Evolutionary conservation across 2,797 vertebrate genomes (phyloP), one percentile per base, ranked within the genome.

Genomic region (Pempheris klunzingeri): DNA sequence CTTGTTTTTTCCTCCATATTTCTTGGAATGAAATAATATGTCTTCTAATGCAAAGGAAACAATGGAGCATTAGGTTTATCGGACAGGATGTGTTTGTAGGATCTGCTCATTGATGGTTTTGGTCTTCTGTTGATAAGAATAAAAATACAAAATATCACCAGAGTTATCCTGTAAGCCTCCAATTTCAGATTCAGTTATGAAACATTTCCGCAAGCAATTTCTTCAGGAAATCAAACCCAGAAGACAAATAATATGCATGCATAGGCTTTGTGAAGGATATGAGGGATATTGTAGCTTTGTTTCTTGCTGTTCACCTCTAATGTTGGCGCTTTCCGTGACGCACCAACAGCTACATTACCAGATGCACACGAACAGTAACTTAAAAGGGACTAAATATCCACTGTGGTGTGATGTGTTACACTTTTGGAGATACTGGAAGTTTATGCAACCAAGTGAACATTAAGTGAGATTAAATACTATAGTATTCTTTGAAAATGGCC

Each of bases 171-270:
- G 43, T 64, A 47, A 54, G 24, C 20, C n/a, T 2, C 43, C 6
- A 32, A 63, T 50, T 14, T 65, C 20, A 38, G 30, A 64, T 50
- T 52, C 5, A 70, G 65, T 18, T 54, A 4, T 17, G 22, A 6
- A 50, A 52, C 7, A 28, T 24, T 15, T 47, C 53, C 2, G 0
- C 47, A 39, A 28, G 34, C 17, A 36, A 26, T 14, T 38, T 36
- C 53, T 64, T 47, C 6, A 38, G 10, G 30, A 54, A 68, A 63
- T 39, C 41, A 57, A 74, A 44, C 7, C 50, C 26, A 47, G 39
- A 60, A 34, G 41, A 57, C 17, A 38, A 30, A 7, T n/a, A 52
- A 64, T 24, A 26, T 18, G 24, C 54, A 34, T 32, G 52, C 17
- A 41, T 36, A 12, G 34, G 44, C 10, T 66, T 57, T 68, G 49